phyloP scores from a whole-genome alignment of 1,140 invertebrate genomes.

The Drosophila nannoptera region DNA sequence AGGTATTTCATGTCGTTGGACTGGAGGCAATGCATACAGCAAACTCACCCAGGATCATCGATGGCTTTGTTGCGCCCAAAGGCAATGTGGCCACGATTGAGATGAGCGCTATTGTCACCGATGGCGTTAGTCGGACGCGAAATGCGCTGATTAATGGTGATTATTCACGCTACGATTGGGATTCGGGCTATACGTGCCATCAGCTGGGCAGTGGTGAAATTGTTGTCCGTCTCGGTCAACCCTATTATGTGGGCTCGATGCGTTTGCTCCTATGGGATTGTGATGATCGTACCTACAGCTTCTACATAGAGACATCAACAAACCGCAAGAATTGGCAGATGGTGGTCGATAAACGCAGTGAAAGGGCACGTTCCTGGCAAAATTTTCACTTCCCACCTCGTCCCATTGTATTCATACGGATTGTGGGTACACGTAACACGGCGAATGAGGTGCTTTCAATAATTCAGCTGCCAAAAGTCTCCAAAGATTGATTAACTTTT shows the following conservation, averaged over 20 bases:
- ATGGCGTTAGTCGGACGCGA: slow-evolving; percentile 94
- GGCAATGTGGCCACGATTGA: slow-evolving; percentile 95
- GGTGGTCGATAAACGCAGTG: slow-evolving; percentile 85
- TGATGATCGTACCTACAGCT: slow-evolving; percentile 97
- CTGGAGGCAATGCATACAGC: slow-evolving; percentile 93
- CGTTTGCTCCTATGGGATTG: slow-evolving; percentile 98
- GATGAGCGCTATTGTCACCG: slow-evolving; percentile 93
- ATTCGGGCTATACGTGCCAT: slow-evolving; percentile 98
- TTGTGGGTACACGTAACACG: slow-evolving; percentile 97
- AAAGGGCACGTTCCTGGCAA: slow-evolving; percentile 90
- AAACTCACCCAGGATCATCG: slow-evolving; percentile 86
- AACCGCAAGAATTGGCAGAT: slow-evolving; percentile 94
- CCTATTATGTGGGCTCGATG: slow-evolving; percentile 95
- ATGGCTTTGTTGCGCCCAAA: slow-evolving; percentile 90
- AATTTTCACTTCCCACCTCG: slow-evolving; percentile 88
- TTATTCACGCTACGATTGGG: slow-evolving; percentile 97
- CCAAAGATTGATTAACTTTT: background rate
- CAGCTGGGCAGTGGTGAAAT: slow-evolving; percentile 97
- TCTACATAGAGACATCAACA: slow-evolving; percentile 96
- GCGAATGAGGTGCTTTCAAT: slow-evolving; percentile 90
- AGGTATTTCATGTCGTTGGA: slow-evolving; percentile 95
- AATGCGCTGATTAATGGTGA: slow-evolving; percentile 98
- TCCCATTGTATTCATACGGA: slow-evolving; percentile 95
- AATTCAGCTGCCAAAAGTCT: too few species aligned
- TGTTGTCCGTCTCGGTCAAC: slow-evolving; percentile 96